These are phyloP conservation scores for Lineus longissimus DNA, from an alignment of 1,140 invertebrate species.

Conservation along the genomic window DNA sequence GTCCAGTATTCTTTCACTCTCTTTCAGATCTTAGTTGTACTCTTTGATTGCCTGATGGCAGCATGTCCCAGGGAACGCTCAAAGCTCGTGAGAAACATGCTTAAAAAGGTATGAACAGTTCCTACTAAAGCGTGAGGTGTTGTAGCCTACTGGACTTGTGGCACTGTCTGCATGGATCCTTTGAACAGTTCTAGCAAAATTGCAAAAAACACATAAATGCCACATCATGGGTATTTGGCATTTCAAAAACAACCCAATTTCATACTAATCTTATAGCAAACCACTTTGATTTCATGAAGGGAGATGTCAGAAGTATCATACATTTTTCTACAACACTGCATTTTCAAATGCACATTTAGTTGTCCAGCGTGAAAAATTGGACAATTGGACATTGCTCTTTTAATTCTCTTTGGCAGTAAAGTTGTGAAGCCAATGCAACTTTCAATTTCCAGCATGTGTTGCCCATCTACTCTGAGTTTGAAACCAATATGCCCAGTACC, in stretches of 20 bases:
- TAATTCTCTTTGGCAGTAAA: neutral
- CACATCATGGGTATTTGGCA: too few relatives aligned
- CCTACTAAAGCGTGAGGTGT: neutral
- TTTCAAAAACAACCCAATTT: too few relatives aligned
- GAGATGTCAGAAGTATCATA: too few relatives aligned
- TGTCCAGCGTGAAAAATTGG: neutral
- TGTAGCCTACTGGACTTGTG: too few relatives aligned
- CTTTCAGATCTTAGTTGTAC: neutral
- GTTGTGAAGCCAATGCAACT: neutral
- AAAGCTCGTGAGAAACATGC: slow-evolving; percentile 79
- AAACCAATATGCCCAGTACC: slow-evolving; percentile 72
- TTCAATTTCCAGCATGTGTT: slow-evolving; percentile 70
- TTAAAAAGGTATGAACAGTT: slow-evolving; percentile 66
- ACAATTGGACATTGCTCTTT: neutral
- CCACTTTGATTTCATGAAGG: too few relatives aligned
- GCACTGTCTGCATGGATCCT: too few relatives aligned
- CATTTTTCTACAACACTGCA: too few relatives aligned
- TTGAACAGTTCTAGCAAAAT: too few relatives aligned
- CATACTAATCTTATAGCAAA: too few relatives aligned
- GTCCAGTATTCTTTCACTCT: too few relatives aligned
- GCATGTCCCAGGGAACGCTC: slow-evolving; percentile 84
- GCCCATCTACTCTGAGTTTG: slow-evolving; percentile 79
- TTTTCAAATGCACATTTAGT: too few relatives aligned
- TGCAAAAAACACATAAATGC: too few relatives aligned
- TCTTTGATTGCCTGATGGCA: neutral